Base-by-base conservation (phyloP, 2,888 invertebrate species). In the Leucophenga maculata region DNA sequence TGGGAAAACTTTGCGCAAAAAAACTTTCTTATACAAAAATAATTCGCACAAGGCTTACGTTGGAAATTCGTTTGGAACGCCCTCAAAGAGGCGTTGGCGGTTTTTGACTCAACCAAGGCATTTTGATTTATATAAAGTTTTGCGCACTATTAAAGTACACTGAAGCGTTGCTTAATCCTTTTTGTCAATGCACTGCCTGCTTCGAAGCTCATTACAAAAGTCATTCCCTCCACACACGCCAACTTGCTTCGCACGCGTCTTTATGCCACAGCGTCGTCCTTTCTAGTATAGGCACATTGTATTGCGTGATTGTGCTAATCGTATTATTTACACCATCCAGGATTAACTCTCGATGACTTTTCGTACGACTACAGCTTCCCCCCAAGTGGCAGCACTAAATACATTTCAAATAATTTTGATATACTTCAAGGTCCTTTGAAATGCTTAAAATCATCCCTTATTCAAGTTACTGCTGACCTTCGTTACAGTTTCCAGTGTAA, bases 251-350 rank as follows among this genome's bases (percentile, higher is more conserved):
- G 39, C 66, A 55, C 55, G 32, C 44, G 39, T 39, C 20, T 66
- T 52, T 66, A 22, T 65, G 65, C 18, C 18, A 31, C 39, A 39
- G 39, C 26, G 14, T n/a, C 3, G 16, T 60, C 18, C 60, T 14
- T 11, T 39, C 9, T n/a, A 16, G n/a, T 16, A 8, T 55, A 55
- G 11, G 48, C 39, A 46, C 39, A 22, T 65, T 70, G 75, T 57
- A 73, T 83, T 78, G 79, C 84, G 75, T 78, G 79, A 75, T 78
- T 86, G 86, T 84, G 83, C 86, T 88, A 88, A 88, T 88, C 88
- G 87, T 84, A 88, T 88, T 88, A 88, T 88, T 88, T 88, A 88
- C 88, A 88, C 86, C 87, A 88, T 86, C 79, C 78, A 80, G 88
- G 88, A 88, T 88, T 88, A 85, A 82, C 77, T 82, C 73, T 79